These are phyloP conservation scores for Fabriciana adippe DNA, from an alignment of 2,888 invertebrate genomes.

Conservation along the genomic window DNA sequence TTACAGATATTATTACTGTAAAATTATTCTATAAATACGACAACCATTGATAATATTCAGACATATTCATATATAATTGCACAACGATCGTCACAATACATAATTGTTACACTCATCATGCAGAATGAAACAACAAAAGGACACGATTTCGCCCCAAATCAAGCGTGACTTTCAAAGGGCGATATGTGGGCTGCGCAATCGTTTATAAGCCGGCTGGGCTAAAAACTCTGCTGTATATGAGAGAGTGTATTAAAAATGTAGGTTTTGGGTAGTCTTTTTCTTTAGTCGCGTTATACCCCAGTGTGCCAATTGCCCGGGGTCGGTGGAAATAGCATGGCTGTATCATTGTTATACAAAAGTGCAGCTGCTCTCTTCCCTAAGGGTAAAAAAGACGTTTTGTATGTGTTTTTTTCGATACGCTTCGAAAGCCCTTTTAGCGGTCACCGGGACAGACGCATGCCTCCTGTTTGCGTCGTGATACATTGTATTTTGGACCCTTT, in stretches of 20 bases:
- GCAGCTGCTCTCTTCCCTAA: conserved; percentile 78
- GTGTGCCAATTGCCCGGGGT: conserved; percentile 73
- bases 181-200: conserved; percentile 63
- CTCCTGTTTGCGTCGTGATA: conserved; percentile 49
- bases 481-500: conserved; percentile 35
- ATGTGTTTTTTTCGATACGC: conserved; percentile 61
- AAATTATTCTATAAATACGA: conserved; percentile 32
- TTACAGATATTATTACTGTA: conserved; percentile 2
- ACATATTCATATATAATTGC: conserved; percentile 31
- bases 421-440: conserved; percentile 70
- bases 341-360: conserved; percentile 79
- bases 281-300: conserved; percentile 54
- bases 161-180: conserved; percentile 79
- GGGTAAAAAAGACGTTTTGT: conserved; percentile 79
- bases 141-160: conserved; percentile 77
- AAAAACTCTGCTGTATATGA: conserved; percentile 35
- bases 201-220: conserved; percentile 56
- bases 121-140: conserved; percentile 76
- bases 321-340: conserved; percentile 73
- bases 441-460: conserved; percentile 66
- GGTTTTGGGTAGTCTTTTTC: conserved; percentile 41
- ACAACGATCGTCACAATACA: conserved; percentile 52
- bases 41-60: conserved; percentile 38
- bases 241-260: neutral
- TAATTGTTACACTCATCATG: conserved; percentile 75